A percentile compares a stretch with the other conserved stretches of the same genome.
Conservation (phyloP, 1,140 invertebrate genomes). For the Heliconius nattereri region DNA sequence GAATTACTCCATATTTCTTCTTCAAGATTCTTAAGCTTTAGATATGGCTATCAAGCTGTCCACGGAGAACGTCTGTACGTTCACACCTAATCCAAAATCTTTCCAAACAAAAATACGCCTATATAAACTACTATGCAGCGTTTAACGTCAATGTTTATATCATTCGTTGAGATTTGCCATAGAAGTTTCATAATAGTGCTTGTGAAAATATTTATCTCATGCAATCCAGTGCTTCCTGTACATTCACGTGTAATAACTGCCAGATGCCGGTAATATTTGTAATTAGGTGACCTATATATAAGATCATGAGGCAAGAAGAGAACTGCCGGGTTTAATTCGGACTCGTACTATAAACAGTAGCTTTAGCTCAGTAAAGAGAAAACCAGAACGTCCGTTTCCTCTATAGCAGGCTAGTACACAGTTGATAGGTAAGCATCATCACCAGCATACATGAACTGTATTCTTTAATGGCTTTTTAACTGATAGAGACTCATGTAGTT, state of each 20-base stretch:
- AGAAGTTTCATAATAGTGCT: background rate
- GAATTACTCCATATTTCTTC: too few species aligned
- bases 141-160: background rate
- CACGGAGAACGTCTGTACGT: background rate
- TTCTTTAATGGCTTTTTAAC: too few species aligned
- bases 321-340: slow-evolving; percentile 58
- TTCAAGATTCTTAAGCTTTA: background rate
- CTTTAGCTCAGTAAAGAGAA: slow-evolving; percentile 36
- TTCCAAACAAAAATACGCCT: background rate
- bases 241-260: slow-evolving; percentile 37
- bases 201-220: slow-evolving; percentile 44
- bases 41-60: slow-evolving; percentile 2
- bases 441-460: too few species aligned
- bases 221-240: slow-evolving; percentile 41
- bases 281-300: slow-evolving; percentile 62
- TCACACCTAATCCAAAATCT: background rate
- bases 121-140: background rate
- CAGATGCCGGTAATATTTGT: slow-evolving; percentile 54
- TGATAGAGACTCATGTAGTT: too few species aligned
- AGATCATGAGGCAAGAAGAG: slow-evolving; percentile 47
- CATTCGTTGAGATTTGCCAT: background rate
- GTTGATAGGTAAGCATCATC: background rate
- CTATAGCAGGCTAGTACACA: background rate
- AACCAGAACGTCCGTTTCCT: slow-evolving; percentile 35
- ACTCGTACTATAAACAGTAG: slow-evolving; percentile 57